Evolutionary conservation across 2,113 vertebrate genomes (phyloP).

Genomic region (Rhinolophus sinicus): DNA sequence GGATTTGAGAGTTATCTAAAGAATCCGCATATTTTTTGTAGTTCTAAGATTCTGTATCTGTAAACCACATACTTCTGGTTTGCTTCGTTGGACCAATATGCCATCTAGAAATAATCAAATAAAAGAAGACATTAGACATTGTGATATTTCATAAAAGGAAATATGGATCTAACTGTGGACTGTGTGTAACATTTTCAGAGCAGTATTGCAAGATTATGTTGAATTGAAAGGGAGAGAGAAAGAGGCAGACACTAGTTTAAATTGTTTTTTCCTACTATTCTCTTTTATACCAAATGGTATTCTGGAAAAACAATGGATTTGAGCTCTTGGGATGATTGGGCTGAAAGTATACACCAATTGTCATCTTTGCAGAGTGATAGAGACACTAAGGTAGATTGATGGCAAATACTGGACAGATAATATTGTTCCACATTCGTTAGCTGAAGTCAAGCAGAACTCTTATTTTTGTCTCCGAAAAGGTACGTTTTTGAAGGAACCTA

Average conservation of each 20-base stretch:
- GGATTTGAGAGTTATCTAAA: conserved; percentile 12
- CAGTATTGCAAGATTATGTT: not conserved
- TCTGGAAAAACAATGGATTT: not conserved
- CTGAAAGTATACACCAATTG: not conserved
- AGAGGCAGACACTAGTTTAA: not conserved
- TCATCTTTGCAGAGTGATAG: not conserved
- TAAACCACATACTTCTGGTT: conserved; percentile 11
- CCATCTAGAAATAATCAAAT: conserved; percentile 49
- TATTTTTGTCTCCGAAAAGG: conserved; percentile 14
- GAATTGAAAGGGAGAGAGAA: not conserved
- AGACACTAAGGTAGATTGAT: not conserved
- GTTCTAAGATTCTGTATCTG: conserved; percentile 19
- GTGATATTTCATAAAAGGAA: conserved; percentile 9
- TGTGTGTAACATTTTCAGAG: not conserved
- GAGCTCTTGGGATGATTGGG: not conserved
- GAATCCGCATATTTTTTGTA: not conserved
- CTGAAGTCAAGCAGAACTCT: conserved; percentile 6
- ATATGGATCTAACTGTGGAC: not conserved
- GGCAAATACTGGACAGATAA: not conserved
- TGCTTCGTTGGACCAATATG: not conserved
- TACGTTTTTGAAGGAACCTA: conserved; percentile 22
- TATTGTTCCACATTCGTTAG: not conserved
- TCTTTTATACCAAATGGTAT: not conserved
- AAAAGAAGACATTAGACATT: not conserved
- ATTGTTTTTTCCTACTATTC: not conserved